phyloP scores from a whole-genome alignment of 1,140 invertebrate genomes.

The Eriocheir sinensis region DNA sequence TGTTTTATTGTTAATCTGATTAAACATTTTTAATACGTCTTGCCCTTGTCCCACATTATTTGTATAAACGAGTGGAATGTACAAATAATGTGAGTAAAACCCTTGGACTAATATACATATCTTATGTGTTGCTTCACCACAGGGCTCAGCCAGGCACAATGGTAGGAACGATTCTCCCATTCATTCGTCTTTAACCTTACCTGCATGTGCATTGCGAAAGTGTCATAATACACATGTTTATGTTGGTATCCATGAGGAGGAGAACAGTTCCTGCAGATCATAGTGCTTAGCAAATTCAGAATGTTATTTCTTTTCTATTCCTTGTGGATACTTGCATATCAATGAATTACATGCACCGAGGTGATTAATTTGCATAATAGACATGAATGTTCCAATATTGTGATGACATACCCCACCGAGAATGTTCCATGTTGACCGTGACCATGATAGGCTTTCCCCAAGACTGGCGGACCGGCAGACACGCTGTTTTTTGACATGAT shows the following conservation, averaged over 20 bases:
- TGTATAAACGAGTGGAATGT: no score
- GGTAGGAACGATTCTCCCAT: conserved; percentile 61
- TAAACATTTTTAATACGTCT: background rate
- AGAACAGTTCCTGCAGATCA: no score
- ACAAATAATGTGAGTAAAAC: background rate
- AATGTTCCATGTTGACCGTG: background rate
- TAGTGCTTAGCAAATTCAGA: no score
- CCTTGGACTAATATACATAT: conserved; percentile 49
- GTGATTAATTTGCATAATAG: no score
- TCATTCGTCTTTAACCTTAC: conserved; percentile 14
- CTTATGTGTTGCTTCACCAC: conserved; percentile 64
- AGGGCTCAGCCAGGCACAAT: conserved; percentile 75
- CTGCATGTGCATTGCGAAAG: background rate
- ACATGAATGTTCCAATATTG: background rate
- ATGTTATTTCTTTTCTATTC: no score
- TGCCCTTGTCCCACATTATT: no score
- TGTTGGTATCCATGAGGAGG: no score
- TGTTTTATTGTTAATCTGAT: background rate
- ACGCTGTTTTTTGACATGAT: no score
- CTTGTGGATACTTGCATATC: no score
- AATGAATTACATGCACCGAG: no score
- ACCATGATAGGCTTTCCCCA: background rate
- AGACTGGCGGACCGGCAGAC: background rate
- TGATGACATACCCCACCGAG: background rate
- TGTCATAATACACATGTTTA: background rate